Evolutionary conservation across 2,888 invertebrate genomes (phyloP), one percentile per base, ranked within the genome.

Genomic region (Macrosoma leucophasiata): DNA sequence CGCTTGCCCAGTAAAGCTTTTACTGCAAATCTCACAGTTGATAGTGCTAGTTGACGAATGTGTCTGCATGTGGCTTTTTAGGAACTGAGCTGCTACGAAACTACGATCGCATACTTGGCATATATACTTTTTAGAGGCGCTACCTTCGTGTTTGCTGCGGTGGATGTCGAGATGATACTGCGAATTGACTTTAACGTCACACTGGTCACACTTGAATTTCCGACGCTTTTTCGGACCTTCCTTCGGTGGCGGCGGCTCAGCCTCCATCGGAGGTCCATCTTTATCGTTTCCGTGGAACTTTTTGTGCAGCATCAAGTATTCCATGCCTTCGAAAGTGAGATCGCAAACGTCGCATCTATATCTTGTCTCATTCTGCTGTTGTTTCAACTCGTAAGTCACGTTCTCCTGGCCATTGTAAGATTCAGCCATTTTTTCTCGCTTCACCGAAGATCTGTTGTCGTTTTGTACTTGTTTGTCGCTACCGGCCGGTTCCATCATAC

Each of bases 61-160:
- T 0, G 78, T 81, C 43, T 82, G 82, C 84, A 84, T 84, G 50
- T 84, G 84, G 29, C 78, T 78, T 49, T 84, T 84, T 1, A 84
- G 49, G 50, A 84, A 84, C 55, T 84, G 84, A 1, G 84, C 81
- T 0, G 84, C 84, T 1, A 84, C 79, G 34, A 84, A 84, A 36
- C 73, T 78, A 3, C 84, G 66, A 36, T 84, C 84, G 39, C 84
- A 84, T 0, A 84, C 73, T 35, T 79, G 78, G 30, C 84, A 84
- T 11, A 82, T 42, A 31, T 62, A 82, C 55, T 84, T 84, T 43
- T 81, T 81, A 0, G 78, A 77, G 0, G 62, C 55, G 1, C 54
- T 68, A 10, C 82, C 84, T 45, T 82, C 84, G 34, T 84, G 84
- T 40, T 84, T 84, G 44, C 84, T 82, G 40, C 68, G 69, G 34